These are phyloP conservation scores for Tolmerus cingulatus DNA, from an alignment of 2,888 invertebrate species.

Conservation along the genomic window DNA sequence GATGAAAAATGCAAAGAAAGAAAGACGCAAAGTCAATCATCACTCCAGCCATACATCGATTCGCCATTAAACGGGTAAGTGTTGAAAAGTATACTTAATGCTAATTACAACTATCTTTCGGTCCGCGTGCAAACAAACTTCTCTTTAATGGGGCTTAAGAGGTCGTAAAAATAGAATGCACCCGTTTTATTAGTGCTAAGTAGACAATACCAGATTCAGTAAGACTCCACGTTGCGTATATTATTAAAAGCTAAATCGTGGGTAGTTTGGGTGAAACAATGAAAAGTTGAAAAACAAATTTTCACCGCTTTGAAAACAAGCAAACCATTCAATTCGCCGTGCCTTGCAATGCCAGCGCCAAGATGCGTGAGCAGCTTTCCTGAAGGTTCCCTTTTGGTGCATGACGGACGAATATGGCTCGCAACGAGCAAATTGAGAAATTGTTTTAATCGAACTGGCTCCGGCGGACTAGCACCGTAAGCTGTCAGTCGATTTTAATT, in stretches of 20 bases:
- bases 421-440: neutral
- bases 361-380: neutral
- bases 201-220: neutral
- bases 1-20: constrained; percentile 39
- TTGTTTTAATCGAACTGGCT: neutral
- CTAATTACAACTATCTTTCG: neutral
- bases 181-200: neutral
- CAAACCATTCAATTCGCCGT: neutral
- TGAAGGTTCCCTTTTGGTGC: neutral
- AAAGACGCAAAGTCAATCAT: constrained; percentile 47
- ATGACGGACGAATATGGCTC: neutral
- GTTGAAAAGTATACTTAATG: neutral
- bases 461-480: neutral
- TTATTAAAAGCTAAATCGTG: neutral
- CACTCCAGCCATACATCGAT: constrained; percentile 54
- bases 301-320: constrained; percentile 6
- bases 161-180: neutral
- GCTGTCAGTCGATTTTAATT: neutral
- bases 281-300: neutral
- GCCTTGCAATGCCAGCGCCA: neutral
- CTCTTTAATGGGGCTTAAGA: neutral
- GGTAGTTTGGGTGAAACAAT: constrained; percentile 10
- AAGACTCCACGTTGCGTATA: neutral
- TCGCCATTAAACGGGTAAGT: constrained; percentile 62
- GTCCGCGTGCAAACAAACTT: neutral